Evolutionary conservation across 2,113 vertebrate species (phyloP).

Genomic region (Chamaea fasciata): DNA sequence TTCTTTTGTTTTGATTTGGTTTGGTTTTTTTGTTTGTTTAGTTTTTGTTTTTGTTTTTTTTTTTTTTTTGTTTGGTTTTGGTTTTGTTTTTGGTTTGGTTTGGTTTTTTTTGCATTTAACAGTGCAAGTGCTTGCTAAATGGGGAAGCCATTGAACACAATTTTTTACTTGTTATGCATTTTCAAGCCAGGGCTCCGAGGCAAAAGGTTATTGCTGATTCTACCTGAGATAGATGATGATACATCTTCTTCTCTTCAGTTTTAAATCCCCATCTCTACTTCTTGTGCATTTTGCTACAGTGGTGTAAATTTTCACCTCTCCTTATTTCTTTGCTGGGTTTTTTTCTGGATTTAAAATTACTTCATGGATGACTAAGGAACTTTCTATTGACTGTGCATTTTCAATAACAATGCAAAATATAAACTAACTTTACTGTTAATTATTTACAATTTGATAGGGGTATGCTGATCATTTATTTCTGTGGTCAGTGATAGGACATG

Average conservation of each 20-base stretch:
- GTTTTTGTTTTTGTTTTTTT: background rate
- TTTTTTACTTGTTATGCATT: background rate
- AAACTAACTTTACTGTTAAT: background rate
- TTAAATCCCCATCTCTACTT: background rate
- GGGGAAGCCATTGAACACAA: background rate
- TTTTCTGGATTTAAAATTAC: background rate
- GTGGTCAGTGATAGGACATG: background rate
- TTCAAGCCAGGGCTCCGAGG: background rate
- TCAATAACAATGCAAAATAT: background rate
- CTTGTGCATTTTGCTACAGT: background rate
- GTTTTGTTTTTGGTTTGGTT: too few relatives aligned
- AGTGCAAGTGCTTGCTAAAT: background rate
- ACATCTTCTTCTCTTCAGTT: background rate
- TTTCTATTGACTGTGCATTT: background rate
- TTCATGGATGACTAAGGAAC: background rate
- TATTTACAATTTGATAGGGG: background rate
- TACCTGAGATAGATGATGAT: background rate
- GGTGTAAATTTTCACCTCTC: background rate
- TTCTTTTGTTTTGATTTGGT: too few relatives aligned
- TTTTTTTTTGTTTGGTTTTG: background rate
- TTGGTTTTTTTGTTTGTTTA: too few relatives aligned
- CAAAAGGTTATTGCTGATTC: background rate
- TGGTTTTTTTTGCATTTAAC: background rate
- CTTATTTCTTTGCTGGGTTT: fast-evolving
- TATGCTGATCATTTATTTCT: background rate